Evolutionary conservation across 2,113 vertebrate genomes (phyloP).

Genomic region (Stegastes partitus): DNA sequence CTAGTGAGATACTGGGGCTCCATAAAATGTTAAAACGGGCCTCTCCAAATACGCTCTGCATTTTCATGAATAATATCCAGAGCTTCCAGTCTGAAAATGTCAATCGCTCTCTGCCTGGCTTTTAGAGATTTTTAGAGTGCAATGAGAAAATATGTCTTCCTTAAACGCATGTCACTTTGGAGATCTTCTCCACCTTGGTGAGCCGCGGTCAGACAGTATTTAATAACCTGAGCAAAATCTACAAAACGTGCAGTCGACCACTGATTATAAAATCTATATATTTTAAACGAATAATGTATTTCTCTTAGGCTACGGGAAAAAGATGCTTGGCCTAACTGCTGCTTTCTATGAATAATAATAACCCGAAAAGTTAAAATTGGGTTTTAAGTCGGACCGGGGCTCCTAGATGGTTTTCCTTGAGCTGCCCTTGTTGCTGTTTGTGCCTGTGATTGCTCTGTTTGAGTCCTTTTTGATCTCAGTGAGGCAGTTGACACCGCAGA

Average conservation of each 20-base stretch:
- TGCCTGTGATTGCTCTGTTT: slow-evolving; percentile 47
- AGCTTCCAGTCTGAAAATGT: slow-evolving; percentile 44
- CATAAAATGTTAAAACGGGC: slow-evolving; percentile 72
- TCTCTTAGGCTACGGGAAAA: slow-evolving; percentile 11
- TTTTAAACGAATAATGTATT: slow-evolving; percentile 1
- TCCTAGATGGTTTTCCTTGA: background rate
- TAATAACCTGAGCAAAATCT: slow-evolving; percentile 34
- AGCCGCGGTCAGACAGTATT: slow-evolving; percentile 31
- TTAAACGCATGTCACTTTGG: slow-evolving; percentile 34
- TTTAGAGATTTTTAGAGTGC: slow-evolving; percentile 40
- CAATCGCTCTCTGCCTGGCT: slow-evolving; percentile 30
- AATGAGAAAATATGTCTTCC: slow-evolving; percentile 32
- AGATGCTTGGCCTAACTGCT: slow-evolving; percentile 7
- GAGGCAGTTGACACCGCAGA: slow-evolving; percentile 48
- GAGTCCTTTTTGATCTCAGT: slow-evolving; percentile 58
- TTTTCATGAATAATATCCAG: slow-evolving; percentile 59
- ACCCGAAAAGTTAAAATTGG: slow-evolving; percentile 8
- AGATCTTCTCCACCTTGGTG: slow-evolving; percentile 18
- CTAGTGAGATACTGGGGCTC: slow-evolving; percentile 62
- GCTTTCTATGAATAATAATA: slow-evolving; percentile 41
- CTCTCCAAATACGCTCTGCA: slow-evolving; percentile 53
- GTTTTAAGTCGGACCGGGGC: slow-evolving; percentile 17
- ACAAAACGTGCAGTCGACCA: background rate
- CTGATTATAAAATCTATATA: slow-evolving; percentile 29
- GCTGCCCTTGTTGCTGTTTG: slow-evolving; percentile 34